These are phyloP conservation scores for Sorex fumeus DNA, from an alignment of 2,113 vertebrate genomes.

Conservation along the genomic window DNA sequence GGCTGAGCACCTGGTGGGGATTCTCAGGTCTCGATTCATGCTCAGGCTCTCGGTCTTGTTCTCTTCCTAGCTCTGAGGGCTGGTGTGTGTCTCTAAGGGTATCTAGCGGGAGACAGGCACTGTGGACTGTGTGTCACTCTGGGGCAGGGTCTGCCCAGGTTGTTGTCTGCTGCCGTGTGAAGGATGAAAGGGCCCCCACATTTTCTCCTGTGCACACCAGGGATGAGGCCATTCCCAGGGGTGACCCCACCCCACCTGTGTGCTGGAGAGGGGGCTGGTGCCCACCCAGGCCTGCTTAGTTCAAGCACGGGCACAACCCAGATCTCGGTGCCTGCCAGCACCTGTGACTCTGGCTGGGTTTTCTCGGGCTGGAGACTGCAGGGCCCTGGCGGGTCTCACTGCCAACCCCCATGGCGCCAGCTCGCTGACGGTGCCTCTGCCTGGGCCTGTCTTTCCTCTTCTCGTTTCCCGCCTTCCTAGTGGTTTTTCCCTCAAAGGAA, in stretches of 20 bases:
- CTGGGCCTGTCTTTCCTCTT: background rate
- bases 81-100: too few relatives aligned
- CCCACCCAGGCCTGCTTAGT: too few relatives aligned
- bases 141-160: background rate
- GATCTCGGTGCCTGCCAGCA: background rate
- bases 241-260: background rate
- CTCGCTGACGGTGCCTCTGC: background rate
- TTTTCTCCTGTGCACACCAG: background rate
- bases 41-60: background rate
- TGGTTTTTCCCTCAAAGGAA: background rate
- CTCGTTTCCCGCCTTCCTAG: background rate
- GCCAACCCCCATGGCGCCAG: rapidly evolving
- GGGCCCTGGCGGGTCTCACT: background rate
- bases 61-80: background rate
- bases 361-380: background rate
- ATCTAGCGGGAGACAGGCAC: background rate
- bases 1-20: too few relatives aligned
- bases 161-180: background rate
- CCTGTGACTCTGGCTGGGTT: background rate
- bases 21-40: background rate
- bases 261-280: rapidly evolving
- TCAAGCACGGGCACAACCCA: background rate
- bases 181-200: background rate
- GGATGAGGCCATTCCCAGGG: background rate
- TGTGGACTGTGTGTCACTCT: background rate